Evolutionary conservation across 2,113 vertebrate species (phyloP).

Genomic region (Acanthisitta chloris): DNA sequence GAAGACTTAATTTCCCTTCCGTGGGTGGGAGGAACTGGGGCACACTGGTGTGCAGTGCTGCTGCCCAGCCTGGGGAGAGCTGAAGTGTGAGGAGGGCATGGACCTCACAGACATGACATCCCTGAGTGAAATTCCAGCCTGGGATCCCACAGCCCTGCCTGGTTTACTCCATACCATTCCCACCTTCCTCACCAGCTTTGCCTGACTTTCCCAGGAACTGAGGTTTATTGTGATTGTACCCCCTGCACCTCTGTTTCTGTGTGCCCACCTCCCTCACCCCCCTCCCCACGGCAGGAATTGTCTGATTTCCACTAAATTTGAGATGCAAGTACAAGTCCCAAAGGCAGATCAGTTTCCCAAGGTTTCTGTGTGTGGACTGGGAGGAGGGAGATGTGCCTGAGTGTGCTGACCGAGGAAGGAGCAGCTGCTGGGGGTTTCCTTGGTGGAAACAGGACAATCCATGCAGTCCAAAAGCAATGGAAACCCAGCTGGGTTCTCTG

Average conservation of each 20-base stretch:
- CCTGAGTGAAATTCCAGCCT: rapidly evolving
- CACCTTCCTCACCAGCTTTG: not conserved
- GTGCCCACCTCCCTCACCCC: not conserved
- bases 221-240: not conserved
- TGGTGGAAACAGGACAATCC: not conserved
- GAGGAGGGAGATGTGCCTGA: not conserved
- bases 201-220: not conserved
- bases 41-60: not conserved
- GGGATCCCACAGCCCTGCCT: not conserved
- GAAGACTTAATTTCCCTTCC: not conserved
- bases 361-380: not conserved
- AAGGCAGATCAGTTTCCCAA: not conserved
- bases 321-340: not conserved
- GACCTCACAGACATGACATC: rapidly evolving
- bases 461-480: not conserved
- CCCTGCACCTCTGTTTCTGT: not conserved
- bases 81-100: not conserved
- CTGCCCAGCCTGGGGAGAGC: not conserved
- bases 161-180: not conserved
- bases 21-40: not conserved
- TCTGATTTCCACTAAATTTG: not conserved
- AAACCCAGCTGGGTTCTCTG: not conserved
- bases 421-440: not conserved
- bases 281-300: not conserved
- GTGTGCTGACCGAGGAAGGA: not conserved